These are phyloP conservation scores for Chauna torquata DNA, from an alignment of 2,113 vertebrate species.

Conservation along the genomic window DNA sequence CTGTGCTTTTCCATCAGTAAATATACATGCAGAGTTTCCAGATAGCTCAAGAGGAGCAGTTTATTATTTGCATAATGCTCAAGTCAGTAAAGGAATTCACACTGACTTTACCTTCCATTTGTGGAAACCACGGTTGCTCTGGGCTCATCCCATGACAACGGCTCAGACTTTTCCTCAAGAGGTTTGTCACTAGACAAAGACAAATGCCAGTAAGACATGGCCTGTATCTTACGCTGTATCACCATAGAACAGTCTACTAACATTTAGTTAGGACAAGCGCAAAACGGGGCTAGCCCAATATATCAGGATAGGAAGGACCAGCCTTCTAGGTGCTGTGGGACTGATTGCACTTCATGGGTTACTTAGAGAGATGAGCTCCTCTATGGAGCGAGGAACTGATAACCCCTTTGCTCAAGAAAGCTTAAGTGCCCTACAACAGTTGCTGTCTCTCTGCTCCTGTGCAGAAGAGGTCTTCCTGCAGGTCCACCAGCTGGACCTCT, in stretches of 20 bases:
- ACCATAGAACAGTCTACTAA: background rate
- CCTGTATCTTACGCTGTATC: background rate
- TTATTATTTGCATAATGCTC: background rate
- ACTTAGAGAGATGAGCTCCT: background rate
- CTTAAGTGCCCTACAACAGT: background rate
- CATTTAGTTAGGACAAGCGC: background rate
- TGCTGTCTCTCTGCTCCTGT: background rate
- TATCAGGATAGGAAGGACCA: background rate
- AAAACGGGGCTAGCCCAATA: fast-evolving
- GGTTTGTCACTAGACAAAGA: background rate
- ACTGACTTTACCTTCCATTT: background rate
- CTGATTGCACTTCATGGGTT: background rate
- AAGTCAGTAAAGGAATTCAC: background rate
- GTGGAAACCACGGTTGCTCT: background rate
- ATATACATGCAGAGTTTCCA: background rate
- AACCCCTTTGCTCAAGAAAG: background rate
- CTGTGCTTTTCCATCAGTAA: background rate
- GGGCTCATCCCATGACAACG: background rate
- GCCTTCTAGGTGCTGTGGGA: fast-evolving
- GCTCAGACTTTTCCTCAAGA: background rate
- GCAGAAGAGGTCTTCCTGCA: background rate
- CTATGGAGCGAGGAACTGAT: background rate
- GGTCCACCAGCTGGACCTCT: background rate
- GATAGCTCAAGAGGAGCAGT: background rate
- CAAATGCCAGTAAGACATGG: background rate